Conservation (phyloP, 2,888 invertebrate species). For the Latheticus oryzae region DNA sequence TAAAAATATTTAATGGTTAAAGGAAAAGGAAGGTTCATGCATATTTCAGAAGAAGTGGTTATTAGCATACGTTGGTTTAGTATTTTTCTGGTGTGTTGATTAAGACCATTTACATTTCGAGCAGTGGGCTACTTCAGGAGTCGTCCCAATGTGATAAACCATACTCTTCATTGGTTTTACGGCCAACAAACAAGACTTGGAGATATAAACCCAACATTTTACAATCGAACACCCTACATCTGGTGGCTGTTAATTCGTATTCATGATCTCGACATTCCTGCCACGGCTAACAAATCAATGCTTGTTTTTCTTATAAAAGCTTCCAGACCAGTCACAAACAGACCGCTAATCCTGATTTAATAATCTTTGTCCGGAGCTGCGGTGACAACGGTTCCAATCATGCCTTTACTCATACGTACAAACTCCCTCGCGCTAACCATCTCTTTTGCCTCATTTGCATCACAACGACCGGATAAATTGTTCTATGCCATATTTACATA, state of each 20-base stretch:
- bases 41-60: slow-evolving; percentile 17
- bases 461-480: slow-evolving; percentile 61
- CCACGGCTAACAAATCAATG: slow-evolving; percentile 63
- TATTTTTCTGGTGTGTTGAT: slow-evolving; percentile 38
- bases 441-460: slow-evolving; percentile 56
- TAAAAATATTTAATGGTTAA: too few species aligned
- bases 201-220: slow-evolving; percentile 54
- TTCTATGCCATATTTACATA: slow-evolving; percentile 60
- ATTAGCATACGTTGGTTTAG: slow-evolving; percentile 28
- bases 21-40: slow-evolving; percentile 5
- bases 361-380: slow-evolving; percentile 61
- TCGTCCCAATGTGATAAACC: slow-evolving; percentile 50
- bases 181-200: slow-evolving; percentile 51
- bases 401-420: slow-evolving; percentile 67
- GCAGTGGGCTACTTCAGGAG: slow-evolving; percentile 50
- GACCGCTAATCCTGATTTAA: slow-evolving; percentile 67
- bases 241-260: slow-evolving; percentile 50
- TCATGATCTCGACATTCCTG: slow-evolving; percentile 50
- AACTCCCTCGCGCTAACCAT: slow-evolving; percentile 59
- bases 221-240: slow-evolving; percentile 53
- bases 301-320: slow-evolving; percentile 58
- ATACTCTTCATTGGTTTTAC: slow-evolving; percentile 50
- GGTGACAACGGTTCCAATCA: slow-evolving; percentile 68
- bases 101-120: slow-evolving; percentile 42
- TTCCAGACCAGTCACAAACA: slow-evolving; percentile 60